Evolutionary conservation across 2,113 vertebrate species (phyloP), one percentile per base, ranked within the genome.

Genomic region (Heterochromis multidens): DNA sequence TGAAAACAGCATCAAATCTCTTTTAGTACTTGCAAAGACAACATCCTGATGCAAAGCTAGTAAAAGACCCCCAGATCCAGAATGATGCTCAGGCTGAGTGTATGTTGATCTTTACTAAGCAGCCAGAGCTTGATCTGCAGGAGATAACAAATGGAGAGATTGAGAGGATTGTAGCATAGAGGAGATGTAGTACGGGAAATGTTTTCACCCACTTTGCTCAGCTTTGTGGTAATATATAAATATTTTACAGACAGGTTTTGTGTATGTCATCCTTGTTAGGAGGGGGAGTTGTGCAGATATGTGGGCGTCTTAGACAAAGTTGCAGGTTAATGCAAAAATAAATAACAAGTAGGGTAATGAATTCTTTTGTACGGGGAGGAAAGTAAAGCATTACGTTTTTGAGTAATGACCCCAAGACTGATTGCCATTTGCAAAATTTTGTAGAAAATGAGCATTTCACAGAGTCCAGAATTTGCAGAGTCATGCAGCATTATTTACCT

Each of bases 101-200:
- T n/a, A 74, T 54, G 70, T 31, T 54, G 70, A 54, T 29, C 19
- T 27, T 33, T 74, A 54, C 19, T 52, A n/a, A 52, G 21, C 43
- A 13, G 17, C 67, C 67, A 52, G 43, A 52, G 49, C 67, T 54
- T 1, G 0, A 54, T 52, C 19, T 16, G 43, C 14, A 49, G 43
- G 5, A 1, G 43, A 72, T 31, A 29, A 5, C 23, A 70, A 16
- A 72, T 72, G 27, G 27, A n/a, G 17, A 29, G 43, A 29, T 12
- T 52, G 67, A 72, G 6, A 52, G 70, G 27, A 27, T 74, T 74
- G 27, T 54, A 54, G 43, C 21, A 52, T 31, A 52, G 17, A 52
- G 10, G 17, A 29, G n/a, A 49, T 72, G 25, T 27, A 49, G 0
- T 19, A 49, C 11, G 10, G 1, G 2, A 13, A 29, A 3, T 52